Evolutionary conservation across 1,140 invertebrate genomes (phyloP), one percentile per base, ranked within the genome.

Genomic region (Ceratina calcarata): DNA sequence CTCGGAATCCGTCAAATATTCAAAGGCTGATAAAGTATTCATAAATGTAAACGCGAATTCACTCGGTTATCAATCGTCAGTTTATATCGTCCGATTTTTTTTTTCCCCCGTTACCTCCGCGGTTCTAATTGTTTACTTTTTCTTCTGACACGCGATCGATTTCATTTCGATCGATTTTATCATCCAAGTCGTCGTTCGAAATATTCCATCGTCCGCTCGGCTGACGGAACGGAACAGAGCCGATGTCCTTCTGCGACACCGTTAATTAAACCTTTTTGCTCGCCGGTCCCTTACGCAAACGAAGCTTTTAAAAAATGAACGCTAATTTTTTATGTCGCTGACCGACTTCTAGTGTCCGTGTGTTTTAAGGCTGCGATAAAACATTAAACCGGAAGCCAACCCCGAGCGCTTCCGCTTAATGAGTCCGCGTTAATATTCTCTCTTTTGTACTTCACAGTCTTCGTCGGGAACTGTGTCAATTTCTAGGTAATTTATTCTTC

Each of bases 11-110:
- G 12, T 66, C 75, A 58, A 72, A 69, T 77, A 81, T 84, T 69
- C 49, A 62, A 75, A 72, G 80, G 20, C 24, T 13, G 10, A 81
- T 85, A 74, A 66, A 85, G 81, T 84, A 85, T 85, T 84, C 57
- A 84, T 85, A 22, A 78, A 57, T n/a, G 24, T 45, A 67, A 84
- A 75, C 27, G 57, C 55, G 64, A 65, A 78, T 78, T 77, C 72
- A 32, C 3, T 22, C n/a, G 55, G 20, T 53, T 37, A 74, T 81
- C 69, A 66, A 73, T 69, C 69, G 55, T 22, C 27, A 22, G 69
- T 77, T 85, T 73, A 62, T 45, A 18, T 24, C 51, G 22, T 1
- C 0, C 8, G 57, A 55, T 22, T 61, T 6, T 64, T 78, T 27
- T 55, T 32, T 55, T 65, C 62, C 18, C 12, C 16, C 51, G 0